These are phyloP conservation scores for Gobiocypris rarus DNA, from an alignment of 2,113 vertebrate species.

Conservation along the genomic window DNA sequence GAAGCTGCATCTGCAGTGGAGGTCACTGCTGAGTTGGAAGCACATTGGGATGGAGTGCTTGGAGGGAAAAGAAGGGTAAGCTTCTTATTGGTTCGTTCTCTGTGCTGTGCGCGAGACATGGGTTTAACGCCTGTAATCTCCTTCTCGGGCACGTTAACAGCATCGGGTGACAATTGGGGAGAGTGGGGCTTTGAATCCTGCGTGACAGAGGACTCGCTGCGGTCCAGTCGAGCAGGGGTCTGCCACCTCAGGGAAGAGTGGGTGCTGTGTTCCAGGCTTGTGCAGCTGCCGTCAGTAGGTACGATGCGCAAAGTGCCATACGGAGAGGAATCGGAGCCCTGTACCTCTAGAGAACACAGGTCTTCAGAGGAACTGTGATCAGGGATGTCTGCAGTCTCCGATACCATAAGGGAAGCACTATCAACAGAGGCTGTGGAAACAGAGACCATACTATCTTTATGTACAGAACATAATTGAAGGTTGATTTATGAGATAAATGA, in stretches of 20 bases:
- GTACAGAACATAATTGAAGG: not conserved
- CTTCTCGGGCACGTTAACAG: slow-evolving; percentile 75
- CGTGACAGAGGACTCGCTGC: slow-evolving; percentile 72
- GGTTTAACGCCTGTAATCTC: slow-evolving; percentile 54
- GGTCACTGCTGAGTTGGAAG: slow-evolving; percentile 47
- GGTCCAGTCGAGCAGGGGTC: slow-evolving; percentile 62
- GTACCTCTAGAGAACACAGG: slow-evolving; percentile 85
- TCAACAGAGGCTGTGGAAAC: slow-evolving; percentile 80
- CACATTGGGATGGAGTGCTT: slow-evolving; percentile 70
- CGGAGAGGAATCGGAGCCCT: slow-evolving; percentile 81
- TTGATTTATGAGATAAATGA: not conserved
- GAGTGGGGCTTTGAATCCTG: slow-evolving; percentile 75
- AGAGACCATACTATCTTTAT: not conserved
- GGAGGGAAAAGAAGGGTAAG: slow-evolving; percentile 49
- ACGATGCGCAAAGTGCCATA: slow-evolving; percentile 72
- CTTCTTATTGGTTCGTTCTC: slow-evolving; percentile 59
- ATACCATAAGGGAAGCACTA: slow-evolving; percentile 82
- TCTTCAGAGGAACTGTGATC: slow-evolving; percentile 85
- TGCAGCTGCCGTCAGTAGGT: slow-evolving; percentile 73
- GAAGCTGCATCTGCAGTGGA: not conserved
- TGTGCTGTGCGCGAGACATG: slow-evolving; percentile 31
- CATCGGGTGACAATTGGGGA: slow-evolving; percentile 79
- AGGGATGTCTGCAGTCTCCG: slow-evolving; percentile 78
- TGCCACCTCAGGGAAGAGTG: slow-evolving; percentile 63
- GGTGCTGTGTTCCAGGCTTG: slow-evolving; percentile 73